Conservation (phyloP, 2,113 vertebrate species). For the Prinia subflava region DNA sequence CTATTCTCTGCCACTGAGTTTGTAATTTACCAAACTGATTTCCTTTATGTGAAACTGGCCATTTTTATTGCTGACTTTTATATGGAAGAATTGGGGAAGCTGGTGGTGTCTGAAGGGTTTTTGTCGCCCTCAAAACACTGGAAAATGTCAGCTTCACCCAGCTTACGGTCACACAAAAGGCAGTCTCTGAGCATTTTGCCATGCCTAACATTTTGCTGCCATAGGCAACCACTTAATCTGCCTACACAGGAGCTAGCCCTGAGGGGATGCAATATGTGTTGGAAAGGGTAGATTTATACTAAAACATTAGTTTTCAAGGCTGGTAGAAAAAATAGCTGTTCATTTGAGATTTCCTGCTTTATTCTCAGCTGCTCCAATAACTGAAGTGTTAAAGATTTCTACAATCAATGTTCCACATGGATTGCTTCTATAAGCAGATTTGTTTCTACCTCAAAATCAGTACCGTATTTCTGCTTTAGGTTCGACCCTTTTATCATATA, state of each 20-base stretch:
- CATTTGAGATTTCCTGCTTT: conserved; percentile 53
- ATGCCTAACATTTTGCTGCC: conserved; percentile 39
- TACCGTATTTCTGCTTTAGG: conserved; percentile 8
- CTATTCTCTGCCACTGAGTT: neutral
- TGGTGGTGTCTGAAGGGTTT: neutral
- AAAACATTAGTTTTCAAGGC: conserved; percentile 34
- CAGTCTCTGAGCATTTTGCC: conserved; percentile 37
- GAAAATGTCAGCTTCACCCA: conserved; percentile 21
- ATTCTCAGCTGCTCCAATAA: conserved; percentile 44
- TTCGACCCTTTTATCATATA: conserved; percentile 52
- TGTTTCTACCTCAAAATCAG: conserved; percentile 50
- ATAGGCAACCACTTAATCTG: conserved; percentile 55
- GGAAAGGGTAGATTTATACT: conserved; percentile 43
- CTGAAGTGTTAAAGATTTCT: conserved; percentile 49
- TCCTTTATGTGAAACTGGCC: neutral
- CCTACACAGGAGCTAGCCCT: conserved; percentile 41
- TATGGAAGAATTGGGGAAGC: neutral
- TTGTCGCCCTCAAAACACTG: neutral
- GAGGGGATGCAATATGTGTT: conserved; percentile 51
- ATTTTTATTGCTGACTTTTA: neutral
- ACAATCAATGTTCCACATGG: conserved; percentile 7
- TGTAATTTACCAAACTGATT: neutral
- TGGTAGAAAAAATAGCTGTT: conserved; percentile 39
- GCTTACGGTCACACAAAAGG: neutral
- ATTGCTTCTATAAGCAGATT: conserved; percentile 29